Evolutionary conservation across 2,888 invertebrate species (phyloP).

Genomic region (Gastrophysa polygoni): DNA sequence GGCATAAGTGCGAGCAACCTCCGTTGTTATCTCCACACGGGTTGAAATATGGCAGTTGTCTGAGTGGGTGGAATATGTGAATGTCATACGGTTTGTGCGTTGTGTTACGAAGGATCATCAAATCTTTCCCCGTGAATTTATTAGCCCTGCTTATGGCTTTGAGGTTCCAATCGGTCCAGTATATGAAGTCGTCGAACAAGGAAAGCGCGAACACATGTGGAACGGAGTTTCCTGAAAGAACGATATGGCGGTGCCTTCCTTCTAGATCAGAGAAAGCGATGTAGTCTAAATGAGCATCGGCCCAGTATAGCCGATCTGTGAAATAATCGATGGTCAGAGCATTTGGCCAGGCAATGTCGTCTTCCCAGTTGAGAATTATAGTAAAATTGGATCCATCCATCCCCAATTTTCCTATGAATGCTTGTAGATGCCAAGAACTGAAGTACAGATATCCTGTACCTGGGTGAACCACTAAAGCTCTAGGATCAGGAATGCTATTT

Average conservation of each 20-base stretch:
- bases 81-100: conserved; percentile 96
- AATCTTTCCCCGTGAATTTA: conserved; percentile 84
- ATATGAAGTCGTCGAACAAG: conserved; percentile 91
- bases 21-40: conserved; percentile 94
- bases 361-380: conserved; percentile 86
- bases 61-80: conserved; percentile 87
- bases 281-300: conserved; percentile 97
- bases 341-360: conserved; percentile 98
- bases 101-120: conserved; percentile 80
- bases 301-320: conserved; percentile 94
- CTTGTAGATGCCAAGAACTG: conserved; percentile 94
- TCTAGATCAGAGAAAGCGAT: conserved; percentile 94
- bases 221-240: conserved; percentile 78
- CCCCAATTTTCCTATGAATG: conserved; percentile 95
- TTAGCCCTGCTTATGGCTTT: conserved; percentile 90
- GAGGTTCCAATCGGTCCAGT: conserved; percentile 99
- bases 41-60: conserved; percentile 87
- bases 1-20: conserved; percentile 93
- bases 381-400: conserved; percentile 96
- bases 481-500: conserved; percentile 88
- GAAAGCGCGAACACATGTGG: conserved; percentile 96
- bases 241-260: conserved; percentile 84
- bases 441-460: conserved; percentile 92
- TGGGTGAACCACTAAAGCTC: conserved; percentile 94
- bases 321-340: conserved; percentile 96